Evolutionary conservation across 2,113 vertebrate species (phyloP).

Genomic region (Thryonomys swinderianus): DNA sequence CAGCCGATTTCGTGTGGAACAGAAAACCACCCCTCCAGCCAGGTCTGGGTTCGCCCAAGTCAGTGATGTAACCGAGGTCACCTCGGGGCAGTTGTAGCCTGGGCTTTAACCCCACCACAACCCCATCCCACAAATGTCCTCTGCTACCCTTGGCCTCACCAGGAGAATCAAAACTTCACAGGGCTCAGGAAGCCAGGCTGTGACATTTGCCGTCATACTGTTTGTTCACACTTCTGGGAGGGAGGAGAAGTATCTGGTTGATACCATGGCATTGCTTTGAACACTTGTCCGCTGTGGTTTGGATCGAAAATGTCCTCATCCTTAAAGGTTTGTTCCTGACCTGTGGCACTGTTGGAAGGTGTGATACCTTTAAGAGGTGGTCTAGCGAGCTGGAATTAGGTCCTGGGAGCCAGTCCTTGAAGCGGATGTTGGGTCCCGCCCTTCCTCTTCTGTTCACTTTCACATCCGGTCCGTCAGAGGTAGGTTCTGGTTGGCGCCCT

Average conservation of each 20-base stretch:
- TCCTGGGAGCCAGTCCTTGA: too few relatives aligned
- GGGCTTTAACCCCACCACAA: too few relatives aligned
- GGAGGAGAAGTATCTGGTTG: background rate
- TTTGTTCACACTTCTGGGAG: background rate
- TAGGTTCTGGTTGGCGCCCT: background rate
- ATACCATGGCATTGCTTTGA: background rate
- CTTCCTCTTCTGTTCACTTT: background rate
- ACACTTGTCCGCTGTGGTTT: background rate
- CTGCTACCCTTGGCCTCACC: background rate
- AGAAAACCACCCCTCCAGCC: background rate
- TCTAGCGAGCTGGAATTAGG: too few relatives aligned
- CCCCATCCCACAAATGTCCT: background rate
- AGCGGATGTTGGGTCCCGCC: too few relatives aligned
- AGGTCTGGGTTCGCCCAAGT: background rate
- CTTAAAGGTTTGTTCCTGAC: too few relatives aligned
- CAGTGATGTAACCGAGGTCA: background rate
- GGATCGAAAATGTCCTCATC: background rate
- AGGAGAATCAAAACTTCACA: background rate
- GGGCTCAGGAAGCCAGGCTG: background rate
- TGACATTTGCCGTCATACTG: background rate
- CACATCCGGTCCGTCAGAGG: background rate
- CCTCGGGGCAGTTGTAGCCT: too few relatives aligned
- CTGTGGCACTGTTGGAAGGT: too few relatives aligned
- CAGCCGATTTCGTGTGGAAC: constrained; percentile 29
- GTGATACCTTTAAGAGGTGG: too few relatives aligned